phyloP scores from a whole-genome alignment of 2,113 vertebrate genomes.

The Glareola pratincola region DNA sequence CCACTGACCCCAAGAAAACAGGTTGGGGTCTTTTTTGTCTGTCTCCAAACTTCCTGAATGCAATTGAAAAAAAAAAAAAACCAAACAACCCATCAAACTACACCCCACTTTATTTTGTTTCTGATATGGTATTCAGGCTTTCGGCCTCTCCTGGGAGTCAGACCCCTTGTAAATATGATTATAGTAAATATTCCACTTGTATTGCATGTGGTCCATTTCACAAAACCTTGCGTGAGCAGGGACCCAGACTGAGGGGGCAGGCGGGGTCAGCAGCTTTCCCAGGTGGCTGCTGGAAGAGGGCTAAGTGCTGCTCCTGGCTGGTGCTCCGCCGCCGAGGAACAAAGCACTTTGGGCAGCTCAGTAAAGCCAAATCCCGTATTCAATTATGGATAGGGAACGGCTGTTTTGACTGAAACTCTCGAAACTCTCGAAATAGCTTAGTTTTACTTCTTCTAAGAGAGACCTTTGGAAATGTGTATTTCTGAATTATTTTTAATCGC shows the following conservation, averaged over 20 bases:
- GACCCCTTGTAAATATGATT: neutral
- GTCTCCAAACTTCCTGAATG: neutral
- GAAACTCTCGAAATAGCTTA: neutral
- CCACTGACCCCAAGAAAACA: neutral
- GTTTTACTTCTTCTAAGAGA: neutral
- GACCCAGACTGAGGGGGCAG: neutral
- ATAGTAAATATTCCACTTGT: neutral
- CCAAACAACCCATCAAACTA: neutral
- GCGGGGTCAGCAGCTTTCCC: neutral
- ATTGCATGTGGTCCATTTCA: neutral
- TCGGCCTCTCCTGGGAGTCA: neutral
- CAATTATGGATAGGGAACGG: neutral
- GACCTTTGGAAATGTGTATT: neutral
- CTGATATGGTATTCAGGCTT: neutral
- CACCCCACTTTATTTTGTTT: neutral
- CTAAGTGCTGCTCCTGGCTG: neutral
- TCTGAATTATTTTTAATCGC: neutral
- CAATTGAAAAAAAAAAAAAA: neutral
- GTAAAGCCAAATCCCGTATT: neutral
- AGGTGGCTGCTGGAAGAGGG: neutral
- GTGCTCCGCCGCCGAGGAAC: fast-evolving
- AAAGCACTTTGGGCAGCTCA: neutral
- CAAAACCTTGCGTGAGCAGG: neutral
- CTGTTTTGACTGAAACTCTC: neutral
- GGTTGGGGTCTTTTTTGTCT: neutral